These are phyloP conservation scores for Leptopilina syphax DNA, from an alignment of 2,888 invertebrate genomes.

Conservation along the genomic window DNA sequence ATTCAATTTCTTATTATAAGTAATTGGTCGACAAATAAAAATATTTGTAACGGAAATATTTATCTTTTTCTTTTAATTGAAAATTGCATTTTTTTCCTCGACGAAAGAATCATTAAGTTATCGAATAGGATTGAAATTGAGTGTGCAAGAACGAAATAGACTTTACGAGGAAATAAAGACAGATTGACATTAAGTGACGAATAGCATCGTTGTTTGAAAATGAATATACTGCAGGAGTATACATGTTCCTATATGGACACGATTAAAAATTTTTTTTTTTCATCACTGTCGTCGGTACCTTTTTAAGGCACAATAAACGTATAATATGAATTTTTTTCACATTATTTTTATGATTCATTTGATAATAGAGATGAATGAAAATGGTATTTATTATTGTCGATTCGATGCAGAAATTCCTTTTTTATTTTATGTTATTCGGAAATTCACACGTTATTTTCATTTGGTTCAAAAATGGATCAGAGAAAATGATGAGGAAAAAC, in stretches of 20 bases:
- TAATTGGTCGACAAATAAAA: neutral
- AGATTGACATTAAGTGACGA: slow-evolving; percentile 30
- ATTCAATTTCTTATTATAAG: too few species aligned
- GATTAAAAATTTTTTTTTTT: neutral
- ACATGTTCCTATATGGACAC: neutral
- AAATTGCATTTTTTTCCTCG: neutral
- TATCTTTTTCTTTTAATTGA: too few species aligned
- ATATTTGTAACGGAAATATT: neutral
- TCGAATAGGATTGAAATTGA: neutral
- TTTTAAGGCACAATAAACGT: slow-evolving; percentile 16
- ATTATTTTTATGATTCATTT: slow-evolving; percentile 22
- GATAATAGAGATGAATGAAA: neutral
- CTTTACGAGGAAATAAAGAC: slow-evolving; percentile 23
- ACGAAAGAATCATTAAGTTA: neutral
- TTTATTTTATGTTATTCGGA: too few species aligned
- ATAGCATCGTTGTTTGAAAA: neutral
- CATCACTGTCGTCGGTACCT: neutral
- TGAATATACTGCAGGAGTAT: neutral
- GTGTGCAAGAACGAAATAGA: slow-evolving; percentile 1
- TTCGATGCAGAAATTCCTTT: too few species aligned
- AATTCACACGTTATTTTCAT: too few species aligned
- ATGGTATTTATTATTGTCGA: neutral
- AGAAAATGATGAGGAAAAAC: too few species aligned
- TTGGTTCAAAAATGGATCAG: too few species aligned
- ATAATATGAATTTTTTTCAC: neutral